Conservation (phyloP, 2,888 invertebrate genomes). For the Prionchulus punctatus region DNA sequence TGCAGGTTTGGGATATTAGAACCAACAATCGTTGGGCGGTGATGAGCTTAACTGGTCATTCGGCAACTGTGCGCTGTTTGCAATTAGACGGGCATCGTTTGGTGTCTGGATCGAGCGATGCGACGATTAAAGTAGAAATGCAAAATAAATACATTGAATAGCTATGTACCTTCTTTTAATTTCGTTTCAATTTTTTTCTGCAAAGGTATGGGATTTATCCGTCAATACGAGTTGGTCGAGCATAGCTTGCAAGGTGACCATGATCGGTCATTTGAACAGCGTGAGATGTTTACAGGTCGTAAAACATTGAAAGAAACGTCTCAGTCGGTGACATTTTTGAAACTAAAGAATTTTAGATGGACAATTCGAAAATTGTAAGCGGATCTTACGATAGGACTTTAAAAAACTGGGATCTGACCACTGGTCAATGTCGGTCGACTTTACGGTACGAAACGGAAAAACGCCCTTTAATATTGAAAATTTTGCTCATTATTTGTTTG, state of each 20-base stretch:
- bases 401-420: conserved; percentile 39
- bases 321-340: no score
- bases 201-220: conserved; percentile 39
- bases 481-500: conserved; percentile 10
- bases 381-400: conserved; percentile 40
- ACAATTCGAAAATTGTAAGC: conserved; percentile 38
- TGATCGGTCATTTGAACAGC: conserved; percentile 40
- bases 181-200: no score
- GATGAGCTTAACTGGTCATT: conserved; percentile 41
- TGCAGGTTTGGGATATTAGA: conserved; percentile 40
- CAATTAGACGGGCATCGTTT: conserved; percentile 36
- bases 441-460: conserved; percentile 27
- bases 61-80: conserved; percentile 40
- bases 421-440: conserved; percentile 36
- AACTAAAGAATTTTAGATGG: conserved; percentile 24
- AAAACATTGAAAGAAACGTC: no score
- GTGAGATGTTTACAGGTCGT: conserved; percentile 41
- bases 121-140: conserved; percentile 35
- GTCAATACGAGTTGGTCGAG: conserved; percentile 39
- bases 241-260: conserved; percentile 42
- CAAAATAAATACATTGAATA: no score
- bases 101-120: conserved; percentile 38
- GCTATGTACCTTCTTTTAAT: no score
- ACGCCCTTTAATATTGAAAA: background rate
- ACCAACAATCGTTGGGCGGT: conserved; percentile 41